These are phyloP conservation scores for Cataglyphis livida DNA, from an alignment of 2,888 invertebrate species.

Conservation along the genomic window DNA sequence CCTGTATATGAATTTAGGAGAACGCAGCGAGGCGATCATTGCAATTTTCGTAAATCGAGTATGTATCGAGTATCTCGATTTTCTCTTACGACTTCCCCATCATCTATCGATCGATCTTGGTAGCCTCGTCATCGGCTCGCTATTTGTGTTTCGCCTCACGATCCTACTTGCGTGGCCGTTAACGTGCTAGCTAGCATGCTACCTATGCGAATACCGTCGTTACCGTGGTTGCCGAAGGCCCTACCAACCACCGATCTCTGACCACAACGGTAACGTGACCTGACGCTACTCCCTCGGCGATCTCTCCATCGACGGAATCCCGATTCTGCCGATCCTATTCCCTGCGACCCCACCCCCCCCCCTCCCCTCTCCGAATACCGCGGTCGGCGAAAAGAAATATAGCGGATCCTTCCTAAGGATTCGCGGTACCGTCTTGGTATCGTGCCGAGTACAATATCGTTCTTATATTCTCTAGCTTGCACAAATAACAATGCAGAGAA, in stretches of 20 bases:
- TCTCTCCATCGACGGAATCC: constrained; percentile 53
- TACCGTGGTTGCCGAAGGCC: constrained; percentile 70
- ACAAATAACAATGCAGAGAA: background rate
- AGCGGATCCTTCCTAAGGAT: constrained; percentile 20
- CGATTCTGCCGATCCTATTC: constrained; percentile 59
- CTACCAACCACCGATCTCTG: constrained; percentile 59
- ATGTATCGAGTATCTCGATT: constrained; percentile 62
- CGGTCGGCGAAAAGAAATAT: constrained; percentile 1
- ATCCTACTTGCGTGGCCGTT: constrained; percentile 67
- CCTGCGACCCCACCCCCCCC: background rate
- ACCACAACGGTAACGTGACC: constrained; percentile 77
- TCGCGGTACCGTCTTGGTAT: background rate
- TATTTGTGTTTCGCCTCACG: constrained; percentile 72
- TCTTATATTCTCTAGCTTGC: background rate
- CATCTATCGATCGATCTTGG: constrained; percentile 65
- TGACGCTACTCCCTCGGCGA: constrained; percentile 62
- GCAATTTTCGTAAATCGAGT: constrained; percentile 56
- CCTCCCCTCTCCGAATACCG: background rate
- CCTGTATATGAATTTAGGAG: background rate
- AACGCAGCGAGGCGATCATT: constrained; percentile 58
- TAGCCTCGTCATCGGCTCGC: constrained; percentile 71
- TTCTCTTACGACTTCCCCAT: constrained; percentile 68
- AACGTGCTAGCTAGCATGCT: constrained; percentile 65
- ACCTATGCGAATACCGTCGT: constrained; percentile 60
- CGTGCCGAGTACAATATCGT: background rate